Evolutionary conservation across 2,888 invertebrate species (phyloP).

Genomic region (Habroteleia sp.): DNA sequence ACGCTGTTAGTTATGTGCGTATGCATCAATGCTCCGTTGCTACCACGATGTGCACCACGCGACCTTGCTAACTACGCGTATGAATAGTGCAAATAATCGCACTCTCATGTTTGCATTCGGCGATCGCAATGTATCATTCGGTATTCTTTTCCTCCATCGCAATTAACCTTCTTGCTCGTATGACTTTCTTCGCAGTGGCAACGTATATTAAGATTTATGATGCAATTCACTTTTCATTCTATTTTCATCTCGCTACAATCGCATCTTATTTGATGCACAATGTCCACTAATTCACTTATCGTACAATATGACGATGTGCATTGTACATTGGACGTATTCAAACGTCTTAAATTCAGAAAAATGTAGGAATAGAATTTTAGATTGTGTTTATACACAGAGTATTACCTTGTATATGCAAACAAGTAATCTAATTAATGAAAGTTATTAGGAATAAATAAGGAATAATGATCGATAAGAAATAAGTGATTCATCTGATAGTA

Average conservation of each 20-base stretch:
- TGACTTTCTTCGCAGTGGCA: conserved; percentile 61
- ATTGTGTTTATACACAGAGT: no score
- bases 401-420: no score
- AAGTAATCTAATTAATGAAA: no score
- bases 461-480: no score
- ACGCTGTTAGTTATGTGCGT: conserved; percentile 60
- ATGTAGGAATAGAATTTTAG: no score
- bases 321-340: no score
- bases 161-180: conserved; percentile 62
- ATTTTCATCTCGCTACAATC: conserved; percentile 53
- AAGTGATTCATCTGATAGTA: no score
- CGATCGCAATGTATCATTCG: conserved; percentile 59
- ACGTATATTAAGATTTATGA: conserved; percentile 52
- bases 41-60: conserved; percentile 69
- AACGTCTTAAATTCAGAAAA: no score
- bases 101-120: conserved; percentile 59
- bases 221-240: conserved; percentile 61
- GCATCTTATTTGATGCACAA: conserved; percentile 48
- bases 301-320: conserved; percentile 51
- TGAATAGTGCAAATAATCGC: conserved; percentile 65
- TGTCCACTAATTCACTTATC: conserved; percentile 56
- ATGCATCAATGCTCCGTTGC: conserved; percentile 61
- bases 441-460: no score
- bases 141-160: conserved; percentile 55
- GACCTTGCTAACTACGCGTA: conserved; percentile 73